These are phyloP conservation scores for Ectropis crepuscularia DNA, from an alignment of 2,888 invertebrate species.

Conservation along the genomic window DNA sequence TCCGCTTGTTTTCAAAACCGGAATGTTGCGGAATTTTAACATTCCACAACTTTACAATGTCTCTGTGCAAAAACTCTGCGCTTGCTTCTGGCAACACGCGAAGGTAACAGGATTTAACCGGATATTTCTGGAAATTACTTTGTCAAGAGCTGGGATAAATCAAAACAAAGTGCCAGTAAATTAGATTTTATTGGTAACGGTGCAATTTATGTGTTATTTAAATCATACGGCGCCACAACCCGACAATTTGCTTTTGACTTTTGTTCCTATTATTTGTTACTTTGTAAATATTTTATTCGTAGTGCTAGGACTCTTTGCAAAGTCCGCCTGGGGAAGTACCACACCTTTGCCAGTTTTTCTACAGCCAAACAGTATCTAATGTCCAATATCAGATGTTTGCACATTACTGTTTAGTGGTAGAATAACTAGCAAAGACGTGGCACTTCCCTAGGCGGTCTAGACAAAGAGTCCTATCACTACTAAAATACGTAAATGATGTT, in stretches of 20 bases:
- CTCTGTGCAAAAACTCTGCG: slow-evolving; percentile 33
- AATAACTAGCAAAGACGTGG: no score
- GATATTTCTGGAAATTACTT: slow-evolving; percentile 35
- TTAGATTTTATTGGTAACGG: slow-evolving; percentile 28
- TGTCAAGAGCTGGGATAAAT: slow-evolving; percentile 37
- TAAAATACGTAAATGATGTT: no score
- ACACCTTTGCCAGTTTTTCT: no score
- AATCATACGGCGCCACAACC: slow-evolving; percentile 11
- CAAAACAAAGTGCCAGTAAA: slow-evolving; percentile 27
- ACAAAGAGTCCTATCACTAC: no score
- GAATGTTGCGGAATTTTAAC: slow-evolving; percentile 31
- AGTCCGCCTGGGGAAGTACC: no score
- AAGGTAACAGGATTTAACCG: slow-evolving; percentile 17
- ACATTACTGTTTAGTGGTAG: no score
- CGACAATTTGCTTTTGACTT: not conserved
- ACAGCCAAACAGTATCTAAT: no score
- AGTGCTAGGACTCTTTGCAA: no score
- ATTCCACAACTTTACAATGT: slow-evolving; percentile 26
- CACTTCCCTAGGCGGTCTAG: no score
- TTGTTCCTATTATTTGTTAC: not conserved
- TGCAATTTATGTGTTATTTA: slow-evolving; percentile 36
- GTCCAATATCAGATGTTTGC: no score
- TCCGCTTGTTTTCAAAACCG: slow-evolving; percentile 39
- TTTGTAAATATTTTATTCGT: no score
- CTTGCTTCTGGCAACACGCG: slow-evolving; percentile 32